Evolutionary conservation across 2,888 invertebrate genomes (phyloP), one percentile per base, ranked within the genome.

Genomic region (Eristalis tenax): DNA sequence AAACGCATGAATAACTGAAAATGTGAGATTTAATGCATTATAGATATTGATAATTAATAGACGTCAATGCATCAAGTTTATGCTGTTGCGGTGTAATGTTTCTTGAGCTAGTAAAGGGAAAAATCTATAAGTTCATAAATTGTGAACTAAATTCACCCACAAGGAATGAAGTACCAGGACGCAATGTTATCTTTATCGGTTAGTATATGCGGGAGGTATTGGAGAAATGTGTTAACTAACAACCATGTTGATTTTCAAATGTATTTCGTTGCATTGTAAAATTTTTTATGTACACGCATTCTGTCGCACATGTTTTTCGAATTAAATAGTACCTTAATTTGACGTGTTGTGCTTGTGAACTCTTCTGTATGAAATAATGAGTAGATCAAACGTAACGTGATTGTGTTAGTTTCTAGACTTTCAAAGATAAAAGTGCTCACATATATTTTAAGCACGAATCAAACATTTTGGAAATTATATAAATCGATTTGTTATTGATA

Each of bases 51-150:
- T 18, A 28, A 75, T 50, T 65, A 28, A 40, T 18, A 63, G 69
- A 32, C 32, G 32, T 10, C 5, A 38, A 69, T 18, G 68, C 61
- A 22, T 56, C 8, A 22, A 11, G 4, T 71, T 1, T 18, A 11
- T 18, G 22, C 26, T 38, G 50, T 40, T 50, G n/a, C 18, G 35
- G 28, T 28, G 64, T 63, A 11, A n/a, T 32, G 23, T 35, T 35
- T 66, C 23, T 23, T 50, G 38, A 6, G 43, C 43, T 35, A 10
- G 18, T 61, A 40, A 56, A 57, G 65, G 75, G 87, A 83, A 87
- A 87, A 87, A 87, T 87, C 87, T 57, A 87, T 87, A 87, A 80
- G 75, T 64, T 80, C 50, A n/a, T 79, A 75, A 18, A 50, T 43
- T 56, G 40, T 15, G 56, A 79, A 79, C 26, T 63, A 32, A 59